A percentile compares a stretch with the other conserved stretches of the same genome.
phyloP scores from a whole-genome alignment of 2,113 vertebrate species.

The Elachura formosa region DNA sequence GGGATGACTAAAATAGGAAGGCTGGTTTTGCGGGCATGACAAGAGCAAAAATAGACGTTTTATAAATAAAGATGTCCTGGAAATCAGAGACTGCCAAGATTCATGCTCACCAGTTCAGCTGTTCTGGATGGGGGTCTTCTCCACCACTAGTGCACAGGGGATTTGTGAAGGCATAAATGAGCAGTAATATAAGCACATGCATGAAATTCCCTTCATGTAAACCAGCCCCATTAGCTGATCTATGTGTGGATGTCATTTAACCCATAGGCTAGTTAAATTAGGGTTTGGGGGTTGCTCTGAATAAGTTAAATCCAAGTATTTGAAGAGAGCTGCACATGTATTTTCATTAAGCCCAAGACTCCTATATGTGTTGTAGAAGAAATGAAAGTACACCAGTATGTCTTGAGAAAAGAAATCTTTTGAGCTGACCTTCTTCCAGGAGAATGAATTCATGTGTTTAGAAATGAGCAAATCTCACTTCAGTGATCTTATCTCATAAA shows the following conservation, averaged over 20 bases:
- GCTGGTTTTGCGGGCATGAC: background rate
- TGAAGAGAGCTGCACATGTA: background rate
- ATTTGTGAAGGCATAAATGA: background rate
- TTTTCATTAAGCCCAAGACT: background rate
- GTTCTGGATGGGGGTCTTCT: slow-evolving; percentile 4
- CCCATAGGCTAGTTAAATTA: background rate
- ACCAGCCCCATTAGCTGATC: background rate
- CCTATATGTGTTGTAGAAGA: background rate
- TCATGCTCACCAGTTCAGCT: slow-evolving; percentile 27
- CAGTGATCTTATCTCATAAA: background rate
- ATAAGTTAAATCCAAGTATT: background rate
- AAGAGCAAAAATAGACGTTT: slow-evolving; percentile 13
- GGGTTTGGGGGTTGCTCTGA: background rate
- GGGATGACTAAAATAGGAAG: background rate
- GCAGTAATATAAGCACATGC: slow-evolving; percentile 7
- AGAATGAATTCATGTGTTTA: background rate
- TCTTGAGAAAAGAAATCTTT: background rate
- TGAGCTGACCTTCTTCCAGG: background rate
- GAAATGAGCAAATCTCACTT: background rate
- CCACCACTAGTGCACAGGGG: background rate
- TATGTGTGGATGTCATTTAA: background rate
- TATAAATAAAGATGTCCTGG: slow-evolving; percentile 41
- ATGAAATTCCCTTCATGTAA: background rate
- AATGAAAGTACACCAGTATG: background rate
- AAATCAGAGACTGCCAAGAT: slow-evolving; percentile 6